A percentile compares a stretch with the other conserved stretches of the same genome.
Conservation (phyloP, 2,113 vertebrate genomes). For the Platycercus adscitus region DNA sequence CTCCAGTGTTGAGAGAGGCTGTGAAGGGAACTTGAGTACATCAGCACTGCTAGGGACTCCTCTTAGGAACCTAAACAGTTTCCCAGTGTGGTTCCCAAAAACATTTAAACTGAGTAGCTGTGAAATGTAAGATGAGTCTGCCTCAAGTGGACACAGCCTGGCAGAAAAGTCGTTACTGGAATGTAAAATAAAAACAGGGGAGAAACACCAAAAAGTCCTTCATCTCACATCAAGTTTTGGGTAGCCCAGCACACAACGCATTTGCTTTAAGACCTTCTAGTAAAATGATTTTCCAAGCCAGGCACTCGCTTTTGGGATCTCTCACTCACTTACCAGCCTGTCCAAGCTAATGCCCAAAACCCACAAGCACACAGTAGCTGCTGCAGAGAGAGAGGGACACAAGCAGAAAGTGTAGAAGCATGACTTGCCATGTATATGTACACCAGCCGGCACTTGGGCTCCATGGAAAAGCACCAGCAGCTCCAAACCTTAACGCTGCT, state of each 20-base stretch:
- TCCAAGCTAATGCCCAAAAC: background rate
- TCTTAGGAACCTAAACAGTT: background rate
- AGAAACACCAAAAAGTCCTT: background rate
- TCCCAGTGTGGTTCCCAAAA: background rate
- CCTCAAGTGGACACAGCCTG: background rate
- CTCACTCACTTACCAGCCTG: background rate
- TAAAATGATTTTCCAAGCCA: background rate
- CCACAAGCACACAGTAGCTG: background rate
- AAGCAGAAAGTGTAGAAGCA: background rate
- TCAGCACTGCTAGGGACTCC: background rate
- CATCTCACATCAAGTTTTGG: background rate
- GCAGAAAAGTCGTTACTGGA: background rate
- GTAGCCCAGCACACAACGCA: background rate
- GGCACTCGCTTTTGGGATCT: background rate
- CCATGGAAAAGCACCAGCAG: background rate
- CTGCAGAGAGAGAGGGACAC: background rate
- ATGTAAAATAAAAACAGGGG: background rate
- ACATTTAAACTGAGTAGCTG: background rate
- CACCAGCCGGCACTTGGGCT: background rate
- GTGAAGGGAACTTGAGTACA: background rate
- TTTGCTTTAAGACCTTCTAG: background rate
- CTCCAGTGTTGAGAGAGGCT: rapidly evolving
- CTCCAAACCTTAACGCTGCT: constrained; percentile 18
- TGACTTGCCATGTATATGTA: background rate
- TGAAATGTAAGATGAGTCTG: rapidly evolving